phyloP scores from a whole-genome alignment of 1,140 invertebrate genomes.

The Leptinotarsa lineolata region DNA sequence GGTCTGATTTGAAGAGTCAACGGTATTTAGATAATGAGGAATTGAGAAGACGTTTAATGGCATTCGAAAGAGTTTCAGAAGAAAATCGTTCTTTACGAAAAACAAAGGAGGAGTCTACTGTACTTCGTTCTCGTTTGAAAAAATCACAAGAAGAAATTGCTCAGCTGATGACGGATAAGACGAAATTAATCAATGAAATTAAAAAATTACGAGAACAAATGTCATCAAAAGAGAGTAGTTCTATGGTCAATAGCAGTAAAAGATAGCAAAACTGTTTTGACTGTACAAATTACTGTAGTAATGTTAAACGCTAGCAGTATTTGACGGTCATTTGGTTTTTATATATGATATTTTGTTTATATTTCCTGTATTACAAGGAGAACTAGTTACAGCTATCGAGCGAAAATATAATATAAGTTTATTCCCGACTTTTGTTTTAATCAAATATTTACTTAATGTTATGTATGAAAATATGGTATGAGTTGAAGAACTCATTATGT shows the following conservation, averaged over 20 bases:
- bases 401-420: too few relatives aligned
- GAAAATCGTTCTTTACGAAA: constrained; percentile 64
- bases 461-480: too few relatives aligned
- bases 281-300: constrained; percentile 63
- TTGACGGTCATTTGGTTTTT: not conserved
- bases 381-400: too few relatives aligned
- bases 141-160: constrained; percentile 73
- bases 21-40: constrained; percentile 65
- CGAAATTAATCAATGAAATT: constrained; percentile 70
- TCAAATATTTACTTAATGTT: too few relatives aligned
- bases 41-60: constrained; percentile 62
- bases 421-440: too few relatives aligned
- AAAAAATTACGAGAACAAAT: constrained; percentile 65
- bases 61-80: constrained; percentile 66
- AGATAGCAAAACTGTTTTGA: constrained; percentile 72
- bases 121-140: constrained; percentile 63
- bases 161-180: constrained; percentile 72
- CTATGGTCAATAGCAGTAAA: constrained; percentile 61
- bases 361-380: too few relatives aligned
- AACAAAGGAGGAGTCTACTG: constrained; percentile 66
- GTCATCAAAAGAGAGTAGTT: constrained; percentile 51
- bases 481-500: too few relatives aligned
- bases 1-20: not conserved
- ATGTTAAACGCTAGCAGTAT: not conserved
- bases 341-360: too few relatives aligned